Evolutionary conservation across 2,797 vertebrate species (phyloP), one percentile per base, ranked within the genome.

Genomic region (Setipinna tenuifilis): DNA sequence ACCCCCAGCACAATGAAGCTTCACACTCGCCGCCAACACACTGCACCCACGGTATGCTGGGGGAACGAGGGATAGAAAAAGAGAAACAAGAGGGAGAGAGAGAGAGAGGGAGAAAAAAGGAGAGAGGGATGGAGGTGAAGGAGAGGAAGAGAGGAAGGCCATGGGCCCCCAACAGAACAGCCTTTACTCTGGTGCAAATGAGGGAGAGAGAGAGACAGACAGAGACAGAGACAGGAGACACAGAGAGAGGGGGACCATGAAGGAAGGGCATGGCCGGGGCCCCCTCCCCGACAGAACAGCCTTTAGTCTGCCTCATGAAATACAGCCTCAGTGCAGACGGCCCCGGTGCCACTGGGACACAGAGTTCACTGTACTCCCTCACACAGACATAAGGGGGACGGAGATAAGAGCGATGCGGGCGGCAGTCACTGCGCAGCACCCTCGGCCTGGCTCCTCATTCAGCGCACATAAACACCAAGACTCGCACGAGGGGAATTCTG

Each of bases 1-100:
- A 92, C 90, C 91, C 85, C 82, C 48, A 83, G 44, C 85, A 91
- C 91, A 91, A 91, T 86, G 88, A 81, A 81, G 87, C 86, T 85
- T 84, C 88, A 90, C 87, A 90, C 86, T 86, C 44, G 84, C 31
- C 31, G 9, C 19, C 23, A 58, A 58, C 59, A 28, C 57, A 41
- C 82, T 35, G 65, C 28, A 71, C 65, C 65, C 65, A 71, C 25
- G 28, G 2, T 31, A 71, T 35, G 25, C 65, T 71, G 65, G 25
- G 61, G 65, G 25, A 54, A 14, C 50, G 50, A 54, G 50, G 14
- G 50, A 54, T 9, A 54, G 50, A 54, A 7, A 54, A 7, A 54
- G 50, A 54, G 50, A 54, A 0, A 54, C 2, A 54, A 54, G 50
- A 54, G 50, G 9, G 50, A 54, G 50, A 54, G 7, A 54, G 50